phyloP scores from a whole-genome alignment of 2,888 invertebrate species.

The Coenonympha glycerion region DNA sequence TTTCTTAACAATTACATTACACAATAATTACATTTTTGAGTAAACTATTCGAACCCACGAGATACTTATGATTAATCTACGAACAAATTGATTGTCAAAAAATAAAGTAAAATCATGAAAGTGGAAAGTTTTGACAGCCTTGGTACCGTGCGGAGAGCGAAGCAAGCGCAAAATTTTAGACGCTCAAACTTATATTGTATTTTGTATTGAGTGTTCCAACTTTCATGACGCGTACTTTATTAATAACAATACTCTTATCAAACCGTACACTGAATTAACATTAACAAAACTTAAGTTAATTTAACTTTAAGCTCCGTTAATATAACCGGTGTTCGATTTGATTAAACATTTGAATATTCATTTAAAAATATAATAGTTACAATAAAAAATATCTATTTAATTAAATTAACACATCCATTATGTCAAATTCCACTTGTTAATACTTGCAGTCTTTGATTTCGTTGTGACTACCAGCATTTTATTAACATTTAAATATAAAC shows the following conservation, averaged over 20 bases:
- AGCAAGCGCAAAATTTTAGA: too few species aligned
- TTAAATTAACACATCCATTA: constrained; percentile 30
- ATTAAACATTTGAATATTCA: constrained; percentile 64
- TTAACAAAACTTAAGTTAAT: constrained; percentile 13
- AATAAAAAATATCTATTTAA: constrained; percentile 34
- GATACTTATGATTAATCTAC: constrained; percentile 37
- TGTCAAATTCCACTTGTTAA: constrained; percentile 53
- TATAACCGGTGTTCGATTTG: constrained; percentile 31
- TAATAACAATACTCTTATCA: constrained; percentile 46
- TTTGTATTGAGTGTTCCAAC: too few species aligned
- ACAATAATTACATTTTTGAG: constrained; percentile 22
- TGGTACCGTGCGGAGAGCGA: too few species aligned
- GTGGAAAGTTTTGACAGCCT: background rate
- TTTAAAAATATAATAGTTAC: too few species aligned
- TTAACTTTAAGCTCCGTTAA: constrained; percentile 2
- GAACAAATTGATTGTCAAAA: constrained; percentile 66
- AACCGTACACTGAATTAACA: constrained; percentile 17
- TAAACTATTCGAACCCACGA: constrained; percentile 15
- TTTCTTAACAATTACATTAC: constrained; percentile 2
- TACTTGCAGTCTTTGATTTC: constrained; percentile 73
- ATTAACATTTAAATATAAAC: constrained; percentile 40
- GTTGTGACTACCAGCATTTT: constrained; percentile 72
- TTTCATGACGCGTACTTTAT: background rate
- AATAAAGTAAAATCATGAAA: constrained; percentile 51
- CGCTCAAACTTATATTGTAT: too few species aligned